A percentile compares a stretch with the other conserved stretches of the same genome.
phyloP scores from a whole-genome alignment of 2,888 invertebrate genomes.

The Spisula solida region DNA sequence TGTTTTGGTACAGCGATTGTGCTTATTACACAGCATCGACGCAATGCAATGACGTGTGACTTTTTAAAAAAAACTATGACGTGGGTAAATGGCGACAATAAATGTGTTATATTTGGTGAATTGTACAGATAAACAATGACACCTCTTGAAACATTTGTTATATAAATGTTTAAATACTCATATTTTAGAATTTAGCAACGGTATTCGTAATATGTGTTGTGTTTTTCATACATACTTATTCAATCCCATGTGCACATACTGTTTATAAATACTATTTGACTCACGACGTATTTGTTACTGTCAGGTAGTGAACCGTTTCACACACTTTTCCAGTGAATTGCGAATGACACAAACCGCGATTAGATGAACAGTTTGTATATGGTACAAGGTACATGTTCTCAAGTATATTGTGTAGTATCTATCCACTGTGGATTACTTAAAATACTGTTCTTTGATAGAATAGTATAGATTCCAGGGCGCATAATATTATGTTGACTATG shows the following conservation, averaged over 20 bases:
- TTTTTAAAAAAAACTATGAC: neutral
- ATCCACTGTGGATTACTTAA: too few relatives aligned
- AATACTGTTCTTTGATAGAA: too few relatives aligned
- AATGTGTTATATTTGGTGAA: constrained; percentile 17
- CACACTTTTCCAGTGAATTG: too few relatives aligned
- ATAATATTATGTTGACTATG: too few relatives aligned
- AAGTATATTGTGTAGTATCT: too few relatives aligned
- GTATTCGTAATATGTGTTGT: constrained; percentile 20
- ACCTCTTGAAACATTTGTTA: constrained; percentile 5
- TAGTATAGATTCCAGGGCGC: too few relatives aligned
- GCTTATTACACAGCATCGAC: neutral
- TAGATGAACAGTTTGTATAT: too few relatives aligned
- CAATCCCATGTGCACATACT: neutral
- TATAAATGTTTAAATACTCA: constrained; percentile 21
- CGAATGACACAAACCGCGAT: too few relatives aligned
- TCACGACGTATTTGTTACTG: neutral
- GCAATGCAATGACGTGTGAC: neutral
- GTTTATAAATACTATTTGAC: neutral
- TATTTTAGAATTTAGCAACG: neutral
- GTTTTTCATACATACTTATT: constrained; percentile 15
- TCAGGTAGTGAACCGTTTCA: neutral
- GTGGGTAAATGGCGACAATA: neutral
- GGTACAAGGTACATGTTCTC: too few relatives aligned
- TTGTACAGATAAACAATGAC: neutral
- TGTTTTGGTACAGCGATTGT: neutral